Conservation (phyloP, 2,113 vertebrate genomes). For the Entomyzon cyanotis region DNA sequence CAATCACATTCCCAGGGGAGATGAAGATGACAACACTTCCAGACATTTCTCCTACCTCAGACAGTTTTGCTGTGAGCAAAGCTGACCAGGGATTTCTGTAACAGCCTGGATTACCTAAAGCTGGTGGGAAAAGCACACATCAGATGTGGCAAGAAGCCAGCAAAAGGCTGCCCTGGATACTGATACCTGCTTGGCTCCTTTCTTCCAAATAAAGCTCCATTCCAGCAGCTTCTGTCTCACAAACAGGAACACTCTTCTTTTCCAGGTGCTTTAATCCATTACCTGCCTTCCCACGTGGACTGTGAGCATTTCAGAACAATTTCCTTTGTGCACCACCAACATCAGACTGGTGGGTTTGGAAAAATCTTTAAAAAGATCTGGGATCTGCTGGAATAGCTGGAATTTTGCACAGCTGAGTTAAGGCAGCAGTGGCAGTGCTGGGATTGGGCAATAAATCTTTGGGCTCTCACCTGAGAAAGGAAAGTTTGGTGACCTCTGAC, state of each 20-base stretch:
- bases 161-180: not conserved
- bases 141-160: not conserved
- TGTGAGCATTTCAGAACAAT: not conserved
- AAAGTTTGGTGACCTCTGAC: not conserved
- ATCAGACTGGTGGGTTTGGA: not conserved
- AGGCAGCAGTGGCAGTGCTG: too few species aligned
- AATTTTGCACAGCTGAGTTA: not conserved
- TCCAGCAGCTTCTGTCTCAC: not conserved
- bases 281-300: not conserved
- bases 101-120: not conserved
- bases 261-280: not conserved
- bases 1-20: accelerated
- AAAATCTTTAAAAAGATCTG: not conserved
- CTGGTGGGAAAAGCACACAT: not conserved
- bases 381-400: not conserved
- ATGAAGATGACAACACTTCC: not conserved
- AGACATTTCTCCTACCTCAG: not conserved
- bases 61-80: accelerated
- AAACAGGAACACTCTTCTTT: too few species aligned
- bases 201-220: not conserved
- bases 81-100: not conserved
- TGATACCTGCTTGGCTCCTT: not conserved
- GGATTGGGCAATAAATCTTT: not conserved
- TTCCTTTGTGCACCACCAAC: not conserved
- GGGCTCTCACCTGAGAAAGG: not conserved